Base-by-base conservation (phyloP, 2,888 invertebrate genomes). In the Trissolcus brochymenae region DNA sequence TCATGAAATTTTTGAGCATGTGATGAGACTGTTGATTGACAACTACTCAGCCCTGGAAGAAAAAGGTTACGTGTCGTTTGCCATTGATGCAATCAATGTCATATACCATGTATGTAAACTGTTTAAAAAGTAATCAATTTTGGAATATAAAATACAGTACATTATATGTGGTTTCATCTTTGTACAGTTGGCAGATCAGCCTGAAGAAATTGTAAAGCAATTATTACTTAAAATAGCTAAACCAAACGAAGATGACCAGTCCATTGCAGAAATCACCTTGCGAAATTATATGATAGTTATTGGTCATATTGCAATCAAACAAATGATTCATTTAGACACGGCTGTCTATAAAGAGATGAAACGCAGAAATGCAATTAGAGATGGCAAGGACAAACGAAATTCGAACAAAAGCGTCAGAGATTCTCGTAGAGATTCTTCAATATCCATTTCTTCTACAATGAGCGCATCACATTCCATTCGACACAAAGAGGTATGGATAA, bases 271-370 rank as follows among this genome's bases (percentile, higher is more conserved):
- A 2, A 55, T 66, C 11, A 40, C 84, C n/a, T 67, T 89, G 6
- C 84, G 91, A 9, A 90, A 92, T 60, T 89, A 92, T 13, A 81
- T 93, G 55, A 88, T 90, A 78, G 85, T 94, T 17, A 89, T 95
- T 68, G 97, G 97, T 4, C 95, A 95, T 76, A 90, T 95, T 76
- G 95, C 95, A 0, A 89, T 95, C 68, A 93, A 94, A 80, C 94
- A 96, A 85, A 92, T 96, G 86, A 93, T 95, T 60, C 94, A 94
- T 86, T 91, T 98, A 67, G 97, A 98, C 84, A 93, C 94, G 29
- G 92, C 92, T 80, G 93, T 97, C 4, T 95, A 96, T 82, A 94
- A 94, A 76, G 97, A 97, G 88, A 90, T 97, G 82, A 95, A 94
- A 85, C 91, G 93, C 70, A 90, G 94, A 6, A 91, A 93, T 75